Conservation (phyloP, 2,797 vertebrate genomes). For the Cuculus canorus region DNA sequence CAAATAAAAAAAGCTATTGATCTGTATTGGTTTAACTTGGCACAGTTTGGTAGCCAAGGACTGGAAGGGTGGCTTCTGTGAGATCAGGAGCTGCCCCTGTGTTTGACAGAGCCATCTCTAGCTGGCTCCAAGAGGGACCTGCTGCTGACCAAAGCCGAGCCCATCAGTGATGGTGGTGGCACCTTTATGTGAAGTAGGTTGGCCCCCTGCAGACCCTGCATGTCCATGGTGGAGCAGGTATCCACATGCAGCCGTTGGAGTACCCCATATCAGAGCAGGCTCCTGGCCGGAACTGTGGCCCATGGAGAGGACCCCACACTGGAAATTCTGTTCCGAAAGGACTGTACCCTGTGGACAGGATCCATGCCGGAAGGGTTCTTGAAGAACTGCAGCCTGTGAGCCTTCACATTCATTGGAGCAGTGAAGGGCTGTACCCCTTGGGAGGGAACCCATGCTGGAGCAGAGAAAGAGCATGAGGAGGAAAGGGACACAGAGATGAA, state of each 20-base stretch:
- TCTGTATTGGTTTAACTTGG: not conserved
- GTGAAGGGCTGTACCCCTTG: not conserved
- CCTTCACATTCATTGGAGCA: too few species aligned
- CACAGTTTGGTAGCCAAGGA: not conserved
- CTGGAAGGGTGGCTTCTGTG: not conserved
- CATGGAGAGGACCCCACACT: accelerated
- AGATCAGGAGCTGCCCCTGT: not conserved
- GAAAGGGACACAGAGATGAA: not conserved
- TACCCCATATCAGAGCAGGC: not conserved
- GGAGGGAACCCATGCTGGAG: not conserved
- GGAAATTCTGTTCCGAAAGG: not conserved
- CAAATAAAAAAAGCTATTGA: not conserved
- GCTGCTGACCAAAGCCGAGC: not conserved
- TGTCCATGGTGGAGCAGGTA: accelerated
- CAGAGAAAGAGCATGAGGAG: not conserved
- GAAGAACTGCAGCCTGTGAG: not conserved
- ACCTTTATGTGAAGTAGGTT: not conserved
- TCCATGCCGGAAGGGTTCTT: not conserved
- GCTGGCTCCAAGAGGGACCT: too few species aligned
- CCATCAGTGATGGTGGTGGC: not conserved
- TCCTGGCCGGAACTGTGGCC: not conserved
- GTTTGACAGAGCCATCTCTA: not conserved
- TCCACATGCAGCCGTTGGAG: not conserved
- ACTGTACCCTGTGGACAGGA: not conserved
- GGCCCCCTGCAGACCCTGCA: not conserved